Conservation (phyloP, 1,140 invertebrate genomes). For the Epicauta chinensis region DNA sequence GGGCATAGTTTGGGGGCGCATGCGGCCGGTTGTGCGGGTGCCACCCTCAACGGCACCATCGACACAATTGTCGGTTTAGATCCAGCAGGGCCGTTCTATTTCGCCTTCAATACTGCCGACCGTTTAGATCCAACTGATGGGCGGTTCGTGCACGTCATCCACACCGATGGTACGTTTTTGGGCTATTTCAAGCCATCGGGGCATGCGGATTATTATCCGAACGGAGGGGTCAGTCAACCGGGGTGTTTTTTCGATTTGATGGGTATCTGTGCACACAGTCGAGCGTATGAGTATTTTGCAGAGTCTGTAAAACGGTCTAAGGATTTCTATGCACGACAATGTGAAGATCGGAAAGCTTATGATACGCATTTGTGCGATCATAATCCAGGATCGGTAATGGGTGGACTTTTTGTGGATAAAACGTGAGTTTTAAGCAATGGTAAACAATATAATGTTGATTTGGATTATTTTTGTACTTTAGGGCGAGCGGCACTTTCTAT, state of each 20-base stretch:
- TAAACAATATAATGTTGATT: too few relatives aligned
- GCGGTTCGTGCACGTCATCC: slow-evolving; percentile 56
- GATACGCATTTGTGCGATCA: too few relatives aligned
- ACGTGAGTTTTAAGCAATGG: too few relatives aligned
- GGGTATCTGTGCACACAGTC: slow-evolving; percentile 49
- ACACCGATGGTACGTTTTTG: slow-evolving; percentile 54
- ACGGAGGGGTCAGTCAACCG: slow-evolving; percentile 59
- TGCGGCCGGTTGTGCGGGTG: slow-evolving; percentile 55
- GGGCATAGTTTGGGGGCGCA: slow-evolving; percentile 67
- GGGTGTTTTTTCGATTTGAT: slow-evolving; percentile 53
- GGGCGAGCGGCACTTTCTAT: too few relatives aligned
- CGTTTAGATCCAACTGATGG: slow-evolving; percentile 57
- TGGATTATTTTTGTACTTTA: too few relatives aligned
- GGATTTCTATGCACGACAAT: too few relatives aligned
- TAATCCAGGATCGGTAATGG: too few relatives aligned
- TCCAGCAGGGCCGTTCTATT: slow-evolving; percentile 51
- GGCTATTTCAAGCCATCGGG: slow-evolving; percentile 55
- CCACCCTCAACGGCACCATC: slow-evolving; percentile 37
- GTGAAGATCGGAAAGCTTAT: too few relatives aligned
- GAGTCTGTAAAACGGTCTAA: slow-evolving; percentile 53
- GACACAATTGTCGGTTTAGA: slow-evolving; percentile 44
- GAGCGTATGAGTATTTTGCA: slow-evolving; percentile 53
- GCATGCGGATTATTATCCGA: slow-evolving; percentile 66
- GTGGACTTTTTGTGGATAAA: too few relatives aligned
- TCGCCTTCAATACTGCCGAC: slow-evolving; percentile 41